Evolutionary conservation across 2,888 invertebrate species (phyloP).

Genomic region (Boloria selene): DNA sequence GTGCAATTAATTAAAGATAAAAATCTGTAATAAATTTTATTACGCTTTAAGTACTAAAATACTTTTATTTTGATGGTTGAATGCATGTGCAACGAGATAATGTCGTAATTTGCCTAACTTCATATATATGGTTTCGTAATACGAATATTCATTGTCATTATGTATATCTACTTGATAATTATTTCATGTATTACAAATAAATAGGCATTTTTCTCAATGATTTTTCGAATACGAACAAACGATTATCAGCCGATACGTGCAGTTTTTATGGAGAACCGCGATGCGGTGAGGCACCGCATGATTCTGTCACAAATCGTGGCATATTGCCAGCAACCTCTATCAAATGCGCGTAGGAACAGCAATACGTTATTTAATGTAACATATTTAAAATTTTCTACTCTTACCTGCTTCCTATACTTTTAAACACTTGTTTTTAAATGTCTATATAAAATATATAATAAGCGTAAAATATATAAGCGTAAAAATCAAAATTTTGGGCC

Average conservation of each 20-base stretch:
- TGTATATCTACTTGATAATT: too few species aligned
- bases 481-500: not conserved
- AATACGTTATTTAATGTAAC: slow-evolving; percentile 13
- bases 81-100: too few species aligned
- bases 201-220: not conserved
- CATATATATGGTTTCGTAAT: too few species aligned
- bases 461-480: too few species aligned
- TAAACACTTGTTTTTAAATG: not conserved
- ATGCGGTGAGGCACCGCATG: slow-evolving; percentile 15
- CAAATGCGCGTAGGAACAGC: slow-evolving; percentile 16
- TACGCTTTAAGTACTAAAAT: too few species aligned
- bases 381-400: slow-evolving; percentile 11
- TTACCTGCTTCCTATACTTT: not conserved
- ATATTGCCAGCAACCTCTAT: slow-evolving; percentile 15
- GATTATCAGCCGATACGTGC: slow-evolving; percentile 8
- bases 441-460: too few species aligned
- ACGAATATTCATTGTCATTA: too few species aligned
- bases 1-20: too few species aligned
- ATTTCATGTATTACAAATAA: too few species aligned
- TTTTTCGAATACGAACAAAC: slow-evolving; percentile 16
- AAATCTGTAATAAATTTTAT: too few species aligned
- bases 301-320: slow-evolving; percentile 19
- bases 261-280: slow-evolving; percentile 15
- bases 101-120: too few species aligned
- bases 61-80: too few species aligned